These are phyloP conservation scores for Brachystomella parvula DNA, from an alignment of 1,140 invertebrate genomes.

Conservation along the genomic window DNA sequence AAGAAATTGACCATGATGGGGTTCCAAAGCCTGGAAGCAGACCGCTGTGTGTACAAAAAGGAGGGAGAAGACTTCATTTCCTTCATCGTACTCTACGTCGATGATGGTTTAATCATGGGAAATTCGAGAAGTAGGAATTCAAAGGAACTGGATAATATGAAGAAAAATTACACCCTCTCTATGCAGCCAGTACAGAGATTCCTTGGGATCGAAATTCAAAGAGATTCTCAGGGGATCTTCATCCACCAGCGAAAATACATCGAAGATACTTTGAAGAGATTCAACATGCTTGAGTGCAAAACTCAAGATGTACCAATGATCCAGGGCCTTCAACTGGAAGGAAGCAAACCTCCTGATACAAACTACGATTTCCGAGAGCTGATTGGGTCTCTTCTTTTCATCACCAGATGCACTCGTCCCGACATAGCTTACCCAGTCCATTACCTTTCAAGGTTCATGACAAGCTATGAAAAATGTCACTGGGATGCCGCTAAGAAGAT, in stretches of 20 bases:
- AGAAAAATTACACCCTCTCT: neutral
- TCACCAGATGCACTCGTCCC: slow-evolving; percentile 41
- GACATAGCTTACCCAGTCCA: slow-evolving; percentile 43
- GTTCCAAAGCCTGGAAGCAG: slow-evolving; percentile 43
- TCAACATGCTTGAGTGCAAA: slow-evolving; percentile 17
- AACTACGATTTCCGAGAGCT: slow-evolving; percentile 13
- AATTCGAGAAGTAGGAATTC: slow-evolving; percentile 33
- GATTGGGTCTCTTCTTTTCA: slow-evolving; percentile 25
- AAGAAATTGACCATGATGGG: slow-evolving; percentile 40
- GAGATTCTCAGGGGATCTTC: slow-evolving; percentile 6
- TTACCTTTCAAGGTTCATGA: slow-evolving; percentile 40
- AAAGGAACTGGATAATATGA: slow-evolving; percentile 1
- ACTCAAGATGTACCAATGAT: slow-evolving; percentile 13
- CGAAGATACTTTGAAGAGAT: slow-evolving; percentile 28
- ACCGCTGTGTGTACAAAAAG: slow-evolving; percentile 43
- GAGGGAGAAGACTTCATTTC: slow-evolving; percentile 39
- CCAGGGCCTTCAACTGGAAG: neutral
- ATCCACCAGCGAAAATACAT: slow-evolving; percentile 38
- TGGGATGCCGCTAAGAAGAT: slow-evolving; percentile 35
- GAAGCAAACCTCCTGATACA: slow-evolving; percentile 4
- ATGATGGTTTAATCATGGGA: slow-evolving; percentile 27
- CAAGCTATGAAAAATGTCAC: slow-evolving; percentile 29
- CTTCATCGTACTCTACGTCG: slow-evolving; percentile 41
- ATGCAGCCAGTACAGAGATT: slow-evolving; percentile 9
- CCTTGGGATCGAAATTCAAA: slow-evolving; percentile 16